phyloP scores from a whole-genome alignment of 2,797 vertebrate genomes.

The Sylvilagus floridanus region DNA sequence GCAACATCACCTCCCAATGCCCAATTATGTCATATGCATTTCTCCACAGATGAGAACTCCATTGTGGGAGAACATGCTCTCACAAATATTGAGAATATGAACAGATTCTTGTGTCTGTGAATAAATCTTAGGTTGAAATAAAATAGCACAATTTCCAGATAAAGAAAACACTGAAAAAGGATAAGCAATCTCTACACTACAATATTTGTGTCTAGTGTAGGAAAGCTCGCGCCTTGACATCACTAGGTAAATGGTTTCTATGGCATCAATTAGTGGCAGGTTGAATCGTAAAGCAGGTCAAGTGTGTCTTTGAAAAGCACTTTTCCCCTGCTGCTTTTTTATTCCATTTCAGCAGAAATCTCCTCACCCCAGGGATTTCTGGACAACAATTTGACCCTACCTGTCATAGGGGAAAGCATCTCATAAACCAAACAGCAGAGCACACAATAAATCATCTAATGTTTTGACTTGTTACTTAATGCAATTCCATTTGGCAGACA shows the following conservation, averaged over 20 bases:
- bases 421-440: constrained; percentile 20
- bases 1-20: background rate
- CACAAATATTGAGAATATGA: background rate
- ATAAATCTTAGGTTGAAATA: background rate
- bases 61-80: background rate
- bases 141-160: background rate
- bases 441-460: background rate
- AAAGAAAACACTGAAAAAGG: background rate
- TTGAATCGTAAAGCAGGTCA: background rate
- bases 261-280: background rate
- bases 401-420: background rate
- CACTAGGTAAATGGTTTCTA: background rate
- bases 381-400: background rate
- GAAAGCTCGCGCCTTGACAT: background rate
- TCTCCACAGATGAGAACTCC: background rate
- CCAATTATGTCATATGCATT: background rate
- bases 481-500: background rate
- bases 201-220: background rate
- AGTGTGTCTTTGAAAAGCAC: background rate
- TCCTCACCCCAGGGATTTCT: background rate
- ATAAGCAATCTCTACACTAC: background rate
- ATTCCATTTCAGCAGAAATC: background rate
- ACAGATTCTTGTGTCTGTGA: background rate
- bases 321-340: background rate
- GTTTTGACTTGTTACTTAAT: constrained; percentile 26